A percentile compares a stretch with the other conserved stretches of the same genome.
These are phyloP conservation scores for Charadrius vociferus DNA, from an alignment of 2,113 vertebrate genomes.

Conservation along the genomic window DNA sequence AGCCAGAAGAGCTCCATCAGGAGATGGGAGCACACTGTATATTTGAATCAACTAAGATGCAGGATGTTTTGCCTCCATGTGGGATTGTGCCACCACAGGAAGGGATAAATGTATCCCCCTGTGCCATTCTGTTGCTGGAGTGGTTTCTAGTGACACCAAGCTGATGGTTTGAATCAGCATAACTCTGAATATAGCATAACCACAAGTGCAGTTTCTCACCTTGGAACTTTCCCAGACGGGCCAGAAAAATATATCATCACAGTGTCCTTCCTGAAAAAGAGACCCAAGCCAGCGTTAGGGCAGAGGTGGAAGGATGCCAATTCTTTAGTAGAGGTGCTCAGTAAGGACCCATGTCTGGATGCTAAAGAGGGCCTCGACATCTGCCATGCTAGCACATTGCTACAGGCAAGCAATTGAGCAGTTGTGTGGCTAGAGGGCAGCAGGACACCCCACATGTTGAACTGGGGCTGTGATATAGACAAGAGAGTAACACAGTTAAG, in stretches of 20 bases:
- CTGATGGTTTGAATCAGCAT: background rate
- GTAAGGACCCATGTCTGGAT: background rate
- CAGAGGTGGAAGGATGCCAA: background rate
- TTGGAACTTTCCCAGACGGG: background rate
- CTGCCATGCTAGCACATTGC: background rate
- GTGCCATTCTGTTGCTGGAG: background rate
- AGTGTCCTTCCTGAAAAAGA: slow-evolving; percentile 4
- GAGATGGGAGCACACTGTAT: background rate
- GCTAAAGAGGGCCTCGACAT: background rate
- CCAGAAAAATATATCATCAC: slow-evolving; percentile 18
- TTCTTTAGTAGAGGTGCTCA: background rate
- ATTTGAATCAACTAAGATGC: background rate
- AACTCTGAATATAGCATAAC: background rate
- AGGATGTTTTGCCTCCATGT: background rate
- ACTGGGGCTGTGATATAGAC: background rate
- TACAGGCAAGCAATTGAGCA: background rate
- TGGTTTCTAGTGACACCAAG: background rate
- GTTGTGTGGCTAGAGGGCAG: background rate
- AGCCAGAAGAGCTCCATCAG: background rate
- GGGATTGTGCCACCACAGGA: background rate
- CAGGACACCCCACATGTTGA: fast-evolving
- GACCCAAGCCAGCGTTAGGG: background rate
- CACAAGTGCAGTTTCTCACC: background rate
- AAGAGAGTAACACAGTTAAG: background rate
- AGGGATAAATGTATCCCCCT: background rate